These are phyloP conservation scores for Chymomyza procnemis DNA, from an alignment of 2,888 invertebrate species.

Conservation along the genomic window DNA sequence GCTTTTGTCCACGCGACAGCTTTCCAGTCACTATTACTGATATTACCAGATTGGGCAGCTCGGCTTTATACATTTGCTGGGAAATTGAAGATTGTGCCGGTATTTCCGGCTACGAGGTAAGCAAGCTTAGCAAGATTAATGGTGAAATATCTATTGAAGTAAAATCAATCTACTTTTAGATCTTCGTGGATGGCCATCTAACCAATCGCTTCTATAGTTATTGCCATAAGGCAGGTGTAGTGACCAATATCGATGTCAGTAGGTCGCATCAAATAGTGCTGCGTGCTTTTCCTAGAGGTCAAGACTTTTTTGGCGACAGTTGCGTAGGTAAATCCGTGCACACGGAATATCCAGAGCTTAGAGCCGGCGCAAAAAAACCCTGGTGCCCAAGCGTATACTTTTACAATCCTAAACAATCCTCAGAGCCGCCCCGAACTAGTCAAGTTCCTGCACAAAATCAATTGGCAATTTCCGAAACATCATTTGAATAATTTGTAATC, in stretches of 20 bases:
- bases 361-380: slow-evolving; percentile 45
- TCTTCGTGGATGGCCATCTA: slow-evolving; percentile 75
- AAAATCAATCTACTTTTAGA: slow-evolving; percentile 41
- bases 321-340: slow-evolving; percentile 16
- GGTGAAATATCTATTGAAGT: not conserved
- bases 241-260: slow-evolving; percentile 70
- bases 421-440: not conserved
- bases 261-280: slow-evolving; percentile 70
- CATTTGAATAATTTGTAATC: not conserved
- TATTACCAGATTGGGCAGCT: slow-evolving; percentile 65
- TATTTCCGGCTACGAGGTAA: slow-evolving; percentile 76
- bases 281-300: slow-evolving; percentile 61
- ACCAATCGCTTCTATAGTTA: slow-evolving; percentile 73
- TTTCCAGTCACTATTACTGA: slow-evolving; percentile 71
- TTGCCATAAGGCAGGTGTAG: slow-evolving; percentile 71
- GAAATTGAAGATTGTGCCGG: slow-evolving; percentile 63
- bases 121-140: not conserved
- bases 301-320: slow-evolving; percentile 43
- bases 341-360: slow-evolving; percentile 39
- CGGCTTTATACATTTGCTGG: slow-evolving; percentile 75
- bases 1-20: slow-evolving; percentile 43
- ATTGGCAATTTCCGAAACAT: not conserved
- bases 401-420: slow-evolving; percentile 54
- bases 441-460: slow-evolving; percentile 2
- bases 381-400: slow-evolving; percentile 71